These are phyloP conservation scores for Camarhynchus parvulus DNA, from an alignment of 2,113 vertebrate species.

Conservation along the genomic window DNA sequence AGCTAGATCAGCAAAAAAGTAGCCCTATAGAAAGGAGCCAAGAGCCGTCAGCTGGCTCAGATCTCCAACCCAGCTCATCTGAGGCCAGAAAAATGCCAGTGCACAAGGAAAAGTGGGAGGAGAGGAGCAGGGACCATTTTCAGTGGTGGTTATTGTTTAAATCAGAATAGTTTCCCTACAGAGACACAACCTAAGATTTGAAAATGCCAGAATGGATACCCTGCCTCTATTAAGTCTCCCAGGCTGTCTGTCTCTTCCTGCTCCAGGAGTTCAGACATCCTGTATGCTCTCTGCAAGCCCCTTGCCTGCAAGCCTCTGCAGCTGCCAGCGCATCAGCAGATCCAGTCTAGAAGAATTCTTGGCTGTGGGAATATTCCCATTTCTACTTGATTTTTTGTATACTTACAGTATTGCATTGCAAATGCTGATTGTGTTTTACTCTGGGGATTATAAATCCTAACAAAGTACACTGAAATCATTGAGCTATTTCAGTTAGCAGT, in stretches of 20 bases:
- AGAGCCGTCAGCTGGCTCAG: conserved; percentile 11
- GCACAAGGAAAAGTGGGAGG: not conserved
- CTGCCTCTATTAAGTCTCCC: not conserved
- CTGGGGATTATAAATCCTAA: conserved; percentile 9
- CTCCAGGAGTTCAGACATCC: not conserved
- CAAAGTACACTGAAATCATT: not conserved
- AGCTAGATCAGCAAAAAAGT: conserved; percentile 53
- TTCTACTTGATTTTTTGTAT: not conserved
- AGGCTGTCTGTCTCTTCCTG: not conserved
- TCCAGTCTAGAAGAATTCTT: not conserved
- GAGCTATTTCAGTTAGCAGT: not conserved
- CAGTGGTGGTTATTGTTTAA: not conserved
- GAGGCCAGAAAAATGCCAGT: conserved; percentile 49
- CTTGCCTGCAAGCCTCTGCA: not conserved
- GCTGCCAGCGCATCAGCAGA: not conserved
- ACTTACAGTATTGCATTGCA: not conserved
- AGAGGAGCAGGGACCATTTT: not conserved
- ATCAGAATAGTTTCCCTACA: not conserved
- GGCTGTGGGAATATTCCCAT: not conserved
- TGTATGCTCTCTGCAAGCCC: not conserved
- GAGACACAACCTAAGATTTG: not conserved
- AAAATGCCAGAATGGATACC: not conserved
- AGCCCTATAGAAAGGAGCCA: not conserved
- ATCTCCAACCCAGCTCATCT: conserved; percentile 6
- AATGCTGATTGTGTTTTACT: conserved; percentile 30